These are phyloP conservation scores for Drosophila pseudotakahashii DNA, from an alignment of 2,888 invertebrate genomes.

Conservation along the genomic window DNA sequence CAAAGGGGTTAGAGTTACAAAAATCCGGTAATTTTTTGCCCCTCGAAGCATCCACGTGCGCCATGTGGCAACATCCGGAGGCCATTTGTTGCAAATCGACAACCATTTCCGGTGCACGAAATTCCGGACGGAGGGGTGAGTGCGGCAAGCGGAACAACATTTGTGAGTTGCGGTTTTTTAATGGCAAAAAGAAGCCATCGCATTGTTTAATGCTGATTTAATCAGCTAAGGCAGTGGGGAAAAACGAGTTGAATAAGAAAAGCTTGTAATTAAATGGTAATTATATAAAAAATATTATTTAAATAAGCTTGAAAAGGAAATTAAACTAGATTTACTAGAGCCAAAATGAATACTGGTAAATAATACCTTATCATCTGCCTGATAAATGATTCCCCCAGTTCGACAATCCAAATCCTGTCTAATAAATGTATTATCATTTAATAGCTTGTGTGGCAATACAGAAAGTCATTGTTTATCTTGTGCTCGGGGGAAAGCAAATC, in stretches of 20 bases:
- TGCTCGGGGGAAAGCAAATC: slow-evolving; percentile 14
- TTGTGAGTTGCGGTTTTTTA: slow-evolving; percentile 53
- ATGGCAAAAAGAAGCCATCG: slow-evolving; percentile 46
- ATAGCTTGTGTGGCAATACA: slow-evolving; percentile 5
- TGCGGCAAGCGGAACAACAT: slow-evolving; percentile 44
- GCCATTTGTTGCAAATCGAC: slow-evolving; percentile 80
- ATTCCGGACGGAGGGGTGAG: slow-evolving; percentile 7
- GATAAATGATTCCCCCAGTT: not conserved
- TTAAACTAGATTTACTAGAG: too few species aligned
- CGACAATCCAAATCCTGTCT: not conserved
- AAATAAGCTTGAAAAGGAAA: too few species aligned
- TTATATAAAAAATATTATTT: not conserved
- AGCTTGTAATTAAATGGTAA: not conserved
- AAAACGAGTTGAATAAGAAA: not conserved
- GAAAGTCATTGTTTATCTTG: slow-evolving; percentile 39
- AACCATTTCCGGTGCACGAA: slow-evolving; percentile 70
- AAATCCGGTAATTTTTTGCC: slow-evolving; percentile 36
- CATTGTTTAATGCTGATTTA: slow-evolving; percentile 60
- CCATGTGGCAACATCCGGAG: slow-evolving; percentile 76
- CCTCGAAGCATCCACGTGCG: slow-evolving; percentile 51
- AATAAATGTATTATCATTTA: slow-evolving; percentile 20
- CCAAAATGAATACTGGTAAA: too few species aligned
- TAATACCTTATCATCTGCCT: too few species aligned
- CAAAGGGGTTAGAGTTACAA: slow-evolving; percentile 67
- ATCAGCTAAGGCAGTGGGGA: slow-evolving; percentile 20